Conservation (phyloP, 2,888 invertebrate species). For the Pemphredon lugubris region DNA sequence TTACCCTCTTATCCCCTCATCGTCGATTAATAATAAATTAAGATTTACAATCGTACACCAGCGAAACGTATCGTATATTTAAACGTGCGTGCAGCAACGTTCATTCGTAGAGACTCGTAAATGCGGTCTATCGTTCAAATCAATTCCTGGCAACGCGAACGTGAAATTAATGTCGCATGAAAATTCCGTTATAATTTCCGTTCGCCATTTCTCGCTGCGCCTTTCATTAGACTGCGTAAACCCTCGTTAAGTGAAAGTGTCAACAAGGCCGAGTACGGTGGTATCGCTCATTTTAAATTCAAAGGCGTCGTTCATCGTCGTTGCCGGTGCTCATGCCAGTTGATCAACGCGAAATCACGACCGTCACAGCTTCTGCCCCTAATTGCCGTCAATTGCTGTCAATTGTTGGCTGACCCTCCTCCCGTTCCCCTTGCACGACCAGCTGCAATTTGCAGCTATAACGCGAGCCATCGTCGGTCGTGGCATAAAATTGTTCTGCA, state of each 20-base stretch:
- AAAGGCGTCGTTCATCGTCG: constrained; percentile 23
- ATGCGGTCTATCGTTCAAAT: too few relatives aligned
- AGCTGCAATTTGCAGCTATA: constrained; percentile 48
- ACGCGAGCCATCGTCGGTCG: constrained; percentile 35
- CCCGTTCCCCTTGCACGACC: constrained; percentile 16
- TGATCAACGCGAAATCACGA: constrained; percentile 72
- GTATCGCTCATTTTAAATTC: constrained; percentile 9
- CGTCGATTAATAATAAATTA: too few relatives aligned
- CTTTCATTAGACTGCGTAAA: constrained; percentile 15
- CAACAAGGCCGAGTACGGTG: constrained; percentile 6
- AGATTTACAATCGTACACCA: too few relatives aligned
- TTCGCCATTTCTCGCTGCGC: too few relatives aligned
- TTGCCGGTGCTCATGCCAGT: not conserved
- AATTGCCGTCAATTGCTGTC: constrained; percentile 77
- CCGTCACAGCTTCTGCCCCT: constrained; percentile 66
- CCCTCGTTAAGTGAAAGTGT: constrained; percentile 42
- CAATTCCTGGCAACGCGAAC: too few relatives aligned
- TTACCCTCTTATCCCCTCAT: too few relatives aligned
- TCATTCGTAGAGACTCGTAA: too few relatives aligned
- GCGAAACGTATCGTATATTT: too few relatives aligned
- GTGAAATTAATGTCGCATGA: too few relatives aligned
- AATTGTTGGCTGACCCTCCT: constrained; percentile 67
- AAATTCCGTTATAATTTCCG: too few relatives aligned
- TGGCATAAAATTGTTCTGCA: constrained; percentile 49
- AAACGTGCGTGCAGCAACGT: too few relatives aligned